Conservation (phyloP, 2,797 vertebrate species). For the Pyrocephalus nanus region DNA sequence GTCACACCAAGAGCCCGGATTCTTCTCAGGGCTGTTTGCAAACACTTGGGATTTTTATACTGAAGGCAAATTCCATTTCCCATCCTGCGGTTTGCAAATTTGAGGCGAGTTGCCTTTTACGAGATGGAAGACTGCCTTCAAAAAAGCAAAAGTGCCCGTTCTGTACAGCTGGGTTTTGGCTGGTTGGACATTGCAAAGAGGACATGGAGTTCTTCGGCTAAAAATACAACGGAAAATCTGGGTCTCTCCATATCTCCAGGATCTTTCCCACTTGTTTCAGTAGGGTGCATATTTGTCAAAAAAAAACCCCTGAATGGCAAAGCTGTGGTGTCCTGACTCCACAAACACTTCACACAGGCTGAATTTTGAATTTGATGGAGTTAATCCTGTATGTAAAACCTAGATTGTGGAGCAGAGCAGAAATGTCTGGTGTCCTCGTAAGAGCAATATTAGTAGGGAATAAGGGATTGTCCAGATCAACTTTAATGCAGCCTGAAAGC, state of each 20-base stretch:
- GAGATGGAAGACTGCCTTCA: constrained; percentile 1
- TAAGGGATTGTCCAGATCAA: background rate
- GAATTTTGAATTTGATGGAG: background rate
- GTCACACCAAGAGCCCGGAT: constrained; percentile 30
- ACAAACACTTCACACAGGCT: background rate
- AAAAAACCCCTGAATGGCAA: rapidly evolving
- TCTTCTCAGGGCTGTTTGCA: constrained; percentile 61
- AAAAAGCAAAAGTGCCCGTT: background rate
- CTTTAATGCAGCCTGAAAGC: background rate
- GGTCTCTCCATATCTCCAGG: rapidly evolving
- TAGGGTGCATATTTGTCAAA: background rate
- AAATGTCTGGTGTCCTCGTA: background rate
- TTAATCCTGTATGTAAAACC: background rate
- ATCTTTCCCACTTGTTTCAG: background rate
- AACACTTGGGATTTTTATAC: constrained; percentile 51
- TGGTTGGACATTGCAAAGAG: background rate
- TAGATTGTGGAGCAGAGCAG: background rate
- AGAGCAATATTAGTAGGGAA: background rate
- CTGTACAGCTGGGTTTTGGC: background rate
- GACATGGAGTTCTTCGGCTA: background rate
- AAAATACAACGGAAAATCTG: background rate
- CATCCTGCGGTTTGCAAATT: constrained; percentile 48
- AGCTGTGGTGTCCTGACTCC: background rate
- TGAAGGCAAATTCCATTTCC: constrained; percentile 58
- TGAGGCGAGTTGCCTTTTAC: constrained; percentile 4